Percentiles rank a stretch among this genome's conserved stretches.
Conservation (phyloP, 2,113 vertebrate genomes). For the Jacana jacana region DNA sequence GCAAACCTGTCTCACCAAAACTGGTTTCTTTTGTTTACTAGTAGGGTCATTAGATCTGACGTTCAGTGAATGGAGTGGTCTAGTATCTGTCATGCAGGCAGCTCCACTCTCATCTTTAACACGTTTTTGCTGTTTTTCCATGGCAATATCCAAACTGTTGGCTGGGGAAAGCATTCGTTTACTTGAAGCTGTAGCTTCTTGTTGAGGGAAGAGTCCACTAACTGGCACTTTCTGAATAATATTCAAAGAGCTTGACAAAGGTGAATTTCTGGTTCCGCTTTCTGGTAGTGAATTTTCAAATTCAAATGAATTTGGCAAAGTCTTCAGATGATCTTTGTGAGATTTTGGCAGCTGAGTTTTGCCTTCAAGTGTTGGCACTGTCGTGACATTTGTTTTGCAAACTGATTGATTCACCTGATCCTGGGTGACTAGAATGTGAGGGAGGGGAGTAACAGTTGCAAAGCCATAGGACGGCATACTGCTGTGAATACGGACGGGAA, state of each 20-base stretch:
- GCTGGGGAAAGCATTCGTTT: conserved; percentile 98
- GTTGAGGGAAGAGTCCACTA: conserved; percentile 88
- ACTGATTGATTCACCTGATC: conserved; percentile 81
- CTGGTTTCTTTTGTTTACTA: conserved; percentile 87
- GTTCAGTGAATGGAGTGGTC: conserved; percentile 75
- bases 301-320: conserved; percentile 62
- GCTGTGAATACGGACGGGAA: conserved; percentile 76
- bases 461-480: conserved; percentile 76
- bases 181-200: conserved; percentile 90
- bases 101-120: conserved; percentile 94
- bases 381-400: conserved; percentile 68
- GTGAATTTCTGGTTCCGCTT: conserved; percentile 63
- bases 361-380: conserved; percentile 69
- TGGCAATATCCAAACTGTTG: conserved; percentile 97
- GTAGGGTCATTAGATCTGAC: conserved; percentile 77
- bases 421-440: conserved; percentile 93
- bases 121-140: conserved; percentile 98
- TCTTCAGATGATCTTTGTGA: conserved; percentile 70
- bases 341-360: conserved; percentile 70
- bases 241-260: conserved; percentile 72
- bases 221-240: conserved; percentile 83
- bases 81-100: conserved; percentile 80
- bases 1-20: conserved; percentile 91
- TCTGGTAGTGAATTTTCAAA: conserved; percentile 62
- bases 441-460: conserved; percentile 77